These are phyloP conservation scores for Talpa occidentalis DNA, from an alignment of 2,113 vertebrate genomes.

Conservation along the genomic window DNA sequence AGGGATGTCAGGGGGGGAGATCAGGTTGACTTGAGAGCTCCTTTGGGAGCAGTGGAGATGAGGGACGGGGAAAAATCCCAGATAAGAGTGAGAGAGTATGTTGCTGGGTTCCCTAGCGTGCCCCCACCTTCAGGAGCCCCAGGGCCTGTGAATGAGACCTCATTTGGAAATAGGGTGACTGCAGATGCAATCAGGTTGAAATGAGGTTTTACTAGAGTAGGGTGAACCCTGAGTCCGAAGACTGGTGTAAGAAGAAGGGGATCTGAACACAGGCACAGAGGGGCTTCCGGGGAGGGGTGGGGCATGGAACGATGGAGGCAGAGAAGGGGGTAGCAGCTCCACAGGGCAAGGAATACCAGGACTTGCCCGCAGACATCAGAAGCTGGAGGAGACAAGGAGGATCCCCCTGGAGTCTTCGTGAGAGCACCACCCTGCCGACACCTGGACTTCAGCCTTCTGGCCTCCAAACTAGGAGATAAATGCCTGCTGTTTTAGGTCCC, in stretches of 20 bases:
- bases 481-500: background rate
- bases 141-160: background rate
- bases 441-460: background rate
- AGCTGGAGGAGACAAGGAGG: background rate
- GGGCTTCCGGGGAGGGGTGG: background rate
- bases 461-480: background rate
- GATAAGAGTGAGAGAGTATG: background rate
- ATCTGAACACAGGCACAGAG: background rate
- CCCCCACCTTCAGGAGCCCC: background rate
- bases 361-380: background rate
- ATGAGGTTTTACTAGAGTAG: background rate
- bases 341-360: background rate
- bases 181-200: background rate
- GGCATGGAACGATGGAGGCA: background rate
- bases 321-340: background rate
- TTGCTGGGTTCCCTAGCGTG: background rate
- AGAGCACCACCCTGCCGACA: background rate
- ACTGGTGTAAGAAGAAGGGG: background rate
- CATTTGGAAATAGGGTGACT: constrained; percentile 8
- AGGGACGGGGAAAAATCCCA: background rate
- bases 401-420: background rate
- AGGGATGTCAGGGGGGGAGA: background rate
- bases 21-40: background rate
- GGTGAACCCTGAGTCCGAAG: background rate
- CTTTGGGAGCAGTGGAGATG: background rate